phyloP scores from a whole-genome alignment of 1,140 invertebrate species.

The Lamellibrachia luymesi region DNA sequence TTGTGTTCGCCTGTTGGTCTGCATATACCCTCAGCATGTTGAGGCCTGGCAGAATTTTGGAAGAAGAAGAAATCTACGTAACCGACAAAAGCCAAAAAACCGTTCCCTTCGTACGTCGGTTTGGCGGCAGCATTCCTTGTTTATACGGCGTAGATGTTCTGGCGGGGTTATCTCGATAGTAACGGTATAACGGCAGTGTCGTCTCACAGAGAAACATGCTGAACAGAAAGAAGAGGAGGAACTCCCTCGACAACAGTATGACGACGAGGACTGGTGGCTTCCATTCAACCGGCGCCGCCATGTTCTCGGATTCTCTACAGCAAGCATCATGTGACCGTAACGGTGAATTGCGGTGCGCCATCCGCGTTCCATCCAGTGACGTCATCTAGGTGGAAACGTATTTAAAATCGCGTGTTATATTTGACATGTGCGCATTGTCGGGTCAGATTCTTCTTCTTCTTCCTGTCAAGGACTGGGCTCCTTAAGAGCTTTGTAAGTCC shows the following conservation, averaged over 20 bases:
- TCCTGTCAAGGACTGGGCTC: no score
- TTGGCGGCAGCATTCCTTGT: neutral
- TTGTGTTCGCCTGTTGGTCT: no score
- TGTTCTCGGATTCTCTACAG: neutral
- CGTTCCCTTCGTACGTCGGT: neutral
- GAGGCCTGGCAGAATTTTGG: no score
- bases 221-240: neutral
- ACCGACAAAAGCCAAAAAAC: neutral
- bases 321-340: neutral
- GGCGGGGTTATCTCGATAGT: neutral
- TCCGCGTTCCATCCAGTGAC: neutral
- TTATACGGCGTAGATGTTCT: neutral
- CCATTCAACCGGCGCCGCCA: neutral
- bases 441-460: no score
- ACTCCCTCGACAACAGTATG: neutral
- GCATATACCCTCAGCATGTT: no score
- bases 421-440: neutral
- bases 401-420: neutral
- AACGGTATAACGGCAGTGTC: neutral
- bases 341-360: neutral
- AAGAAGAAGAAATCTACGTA: neutral
- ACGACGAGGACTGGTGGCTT: neutral
- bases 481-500: no score
- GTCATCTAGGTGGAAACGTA: neutral
- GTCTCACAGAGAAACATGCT: neutral